Conservation (phyloP, 2,113 vertebrate species). For the Bos javanicus region DNA sequence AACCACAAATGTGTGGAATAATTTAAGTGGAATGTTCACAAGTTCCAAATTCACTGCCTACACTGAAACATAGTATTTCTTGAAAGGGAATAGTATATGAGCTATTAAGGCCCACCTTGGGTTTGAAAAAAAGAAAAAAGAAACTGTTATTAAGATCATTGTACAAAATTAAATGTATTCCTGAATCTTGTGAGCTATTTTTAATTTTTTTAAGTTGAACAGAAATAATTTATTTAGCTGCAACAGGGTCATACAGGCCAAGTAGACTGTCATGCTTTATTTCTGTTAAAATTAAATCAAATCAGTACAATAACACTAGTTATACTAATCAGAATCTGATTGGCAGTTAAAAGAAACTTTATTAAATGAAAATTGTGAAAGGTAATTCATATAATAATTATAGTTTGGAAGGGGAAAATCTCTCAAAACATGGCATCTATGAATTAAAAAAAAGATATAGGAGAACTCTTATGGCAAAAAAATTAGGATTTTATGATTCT, state of each 20-base stretch:
- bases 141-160: background rate
- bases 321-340: background rate
- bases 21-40: background rate
- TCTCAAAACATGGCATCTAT: background rate
- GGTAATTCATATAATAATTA: background rate
- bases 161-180: conserved; percentile 27
- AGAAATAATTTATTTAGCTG: conserved; percentile 12
- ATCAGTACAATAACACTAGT: background rate
- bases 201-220: background rate
- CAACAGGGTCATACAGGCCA: background rate
- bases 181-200: background rate
- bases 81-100: background rate
- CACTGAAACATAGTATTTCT: conserved; percentile 22
- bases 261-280: background rate
- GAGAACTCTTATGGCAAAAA: background rate
- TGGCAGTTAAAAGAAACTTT: background rate
- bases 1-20: background rate
- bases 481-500: background rate
- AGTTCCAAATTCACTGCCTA: background rate
- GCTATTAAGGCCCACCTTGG: background rate
- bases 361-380: conserved; percentile 18
- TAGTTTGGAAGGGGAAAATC: background rate
- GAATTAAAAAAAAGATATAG: background rate
- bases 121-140: background rate
- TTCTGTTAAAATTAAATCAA: conserved; percentile 13